Conservation (phyloP, 2,888 invertebrate genomes). For the Autographa pulchrina region DNA sequence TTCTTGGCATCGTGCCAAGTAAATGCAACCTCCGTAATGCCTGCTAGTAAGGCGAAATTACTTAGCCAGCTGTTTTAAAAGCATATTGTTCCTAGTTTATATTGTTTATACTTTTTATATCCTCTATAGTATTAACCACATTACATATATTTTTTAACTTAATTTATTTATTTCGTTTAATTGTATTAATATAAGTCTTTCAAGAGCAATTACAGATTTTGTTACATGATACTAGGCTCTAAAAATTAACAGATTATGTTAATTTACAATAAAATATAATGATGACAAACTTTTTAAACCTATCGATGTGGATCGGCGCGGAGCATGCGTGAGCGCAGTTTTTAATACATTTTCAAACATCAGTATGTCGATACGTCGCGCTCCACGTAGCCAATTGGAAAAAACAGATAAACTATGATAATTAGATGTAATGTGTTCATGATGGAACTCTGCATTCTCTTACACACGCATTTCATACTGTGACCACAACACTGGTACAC, state of each 20-base stretch:
- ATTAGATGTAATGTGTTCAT: constrained; percentile 82
- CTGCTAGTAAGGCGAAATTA: neutral
- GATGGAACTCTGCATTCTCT: constrained; percentile 72
- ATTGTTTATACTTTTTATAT: no score
- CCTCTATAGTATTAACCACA: no score
- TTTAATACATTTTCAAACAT: constrained; percentile 81
- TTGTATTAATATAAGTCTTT: no score
- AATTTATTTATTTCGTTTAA: no score
- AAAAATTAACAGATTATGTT: neutral
- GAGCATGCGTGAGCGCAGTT: constrained; percentile 76
- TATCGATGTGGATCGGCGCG: constrained; percentile 79
- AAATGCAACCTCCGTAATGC: constrained; percentile 6
- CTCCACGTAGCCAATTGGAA: constrained; percentile 85
- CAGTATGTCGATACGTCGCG: constrained; percentile 82
- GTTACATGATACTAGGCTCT: no score
- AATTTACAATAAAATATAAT: constrained; percentile 39
- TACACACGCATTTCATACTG: constrained; percentile 74
- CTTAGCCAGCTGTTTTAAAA: neutral
- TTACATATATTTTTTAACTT: no score
- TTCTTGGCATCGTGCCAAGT: constrained; percentile 14
- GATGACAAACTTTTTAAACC: constrained; percentile 84
- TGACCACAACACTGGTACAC: constrained; percentile 69
- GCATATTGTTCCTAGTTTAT: neutral
- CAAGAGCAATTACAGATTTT: no score
- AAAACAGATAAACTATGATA: constrained; percentile 88